phyloP scores from a whole-genome alignment of 2,888 invertebrate species.

The Villa cingulata region DNA sequence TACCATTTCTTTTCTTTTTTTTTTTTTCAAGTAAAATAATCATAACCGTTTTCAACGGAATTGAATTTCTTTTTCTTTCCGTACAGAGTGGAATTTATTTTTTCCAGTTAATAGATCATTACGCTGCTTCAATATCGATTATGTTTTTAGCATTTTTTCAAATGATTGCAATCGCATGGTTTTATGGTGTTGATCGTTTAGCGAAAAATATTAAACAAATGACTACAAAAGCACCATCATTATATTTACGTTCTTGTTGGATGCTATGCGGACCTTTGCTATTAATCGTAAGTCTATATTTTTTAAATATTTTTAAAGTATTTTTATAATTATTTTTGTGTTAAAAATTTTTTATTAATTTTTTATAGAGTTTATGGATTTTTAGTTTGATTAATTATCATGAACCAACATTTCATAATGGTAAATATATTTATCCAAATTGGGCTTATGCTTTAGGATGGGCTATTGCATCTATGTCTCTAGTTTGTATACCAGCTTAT shows the following conservation, averaged over 20 bases:
- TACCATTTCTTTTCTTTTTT: not conserved
- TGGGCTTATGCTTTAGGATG: slow-evolving; percentile 83
- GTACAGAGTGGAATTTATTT: slow-evolving; percentile 83
- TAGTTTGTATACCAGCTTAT: slow-evolving; percentile 74
- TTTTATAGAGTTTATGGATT: slow-evolving; percentile 67
- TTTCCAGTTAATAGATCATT: slow-evolving; percentile 85
- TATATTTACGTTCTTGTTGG: slow-evolving; percentile 81
- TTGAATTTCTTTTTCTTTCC: too few species aligned
- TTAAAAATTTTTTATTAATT: slow-evolving; percentile 43
- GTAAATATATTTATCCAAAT: slow-evolving; percentile 59
- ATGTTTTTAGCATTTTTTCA: slow-evolving; percentile 90
- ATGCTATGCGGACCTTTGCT: slow-evolving; percentile 64
- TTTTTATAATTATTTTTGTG: too few species aligned
- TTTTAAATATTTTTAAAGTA: not conserved
- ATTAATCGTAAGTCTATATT: slow-evolving; percentile 44
- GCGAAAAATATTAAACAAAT: slow-evolving; percentile 77
- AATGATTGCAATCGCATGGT: slow-evolving; percentile 82
- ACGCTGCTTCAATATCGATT: slow-evolving; percentile 82
- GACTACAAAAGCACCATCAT: slow-evolving; percentile 67
- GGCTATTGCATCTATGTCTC: slow-evolving; percentile 68
- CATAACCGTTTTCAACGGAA: too few species aligned
- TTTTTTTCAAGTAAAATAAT: too few species aligned
- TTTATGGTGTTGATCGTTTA: slow-evolving; percentile 70
- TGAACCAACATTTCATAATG: slow-evolving; percentile 71
- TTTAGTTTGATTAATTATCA: slow-evolving; percentile 79